Evolutionary conservation across 2,888 invertebrate genomes (phyloP), one percentile per base, ranked within the genome.

Genomic region (Drosophila engyochracea): DNA sequence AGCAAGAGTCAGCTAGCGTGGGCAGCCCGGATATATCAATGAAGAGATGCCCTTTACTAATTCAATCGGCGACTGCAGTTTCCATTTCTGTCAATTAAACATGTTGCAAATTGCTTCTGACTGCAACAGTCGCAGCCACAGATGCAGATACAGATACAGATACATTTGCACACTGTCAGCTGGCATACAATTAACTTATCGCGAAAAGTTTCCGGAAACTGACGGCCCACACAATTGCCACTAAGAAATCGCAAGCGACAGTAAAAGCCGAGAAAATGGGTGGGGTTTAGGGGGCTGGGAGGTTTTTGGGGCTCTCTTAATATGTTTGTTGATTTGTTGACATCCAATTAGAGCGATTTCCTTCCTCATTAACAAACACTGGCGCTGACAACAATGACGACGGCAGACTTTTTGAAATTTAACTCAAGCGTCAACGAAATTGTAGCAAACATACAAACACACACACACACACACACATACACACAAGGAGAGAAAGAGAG

Each of bases 261-360:
- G 4, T 41, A n/a, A 6, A 4, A 25, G 47, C 28, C 25, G 9
- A 25, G 33, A n/a, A 6, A 31, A 14, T 37, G 51, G 28, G 47
- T 16, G 41, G 4, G 28, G 12, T 19, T 51, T 51, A 33, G 69
- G 37, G 25, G 30, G 31, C n/a, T 6, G 39, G 39, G 31, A 14
- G 35, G 31, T 9, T 28, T 49, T 54, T n/a, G 54, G 33, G 25
- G 30, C 41, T 55, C 75, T 69, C 70, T 79, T 89, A 87, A 86
- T 87, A 86, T 83, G 89, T 87, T 90, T 88, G 90, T 81, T 90
- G 88, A 89, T 87, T 90, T 88, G 90, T 90, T 90, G 90, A 89
- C 90, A 89, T 86, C 88, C 88, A 89, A 88, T 89, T 89, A 90
- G 76, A 86, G 86, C 83, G 86, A 85, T 84, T 89, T 89, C 88